phyloP scores from a whole-genome alignment of 2,888 invertebrate species.

The Atherix ibis region DNA sequence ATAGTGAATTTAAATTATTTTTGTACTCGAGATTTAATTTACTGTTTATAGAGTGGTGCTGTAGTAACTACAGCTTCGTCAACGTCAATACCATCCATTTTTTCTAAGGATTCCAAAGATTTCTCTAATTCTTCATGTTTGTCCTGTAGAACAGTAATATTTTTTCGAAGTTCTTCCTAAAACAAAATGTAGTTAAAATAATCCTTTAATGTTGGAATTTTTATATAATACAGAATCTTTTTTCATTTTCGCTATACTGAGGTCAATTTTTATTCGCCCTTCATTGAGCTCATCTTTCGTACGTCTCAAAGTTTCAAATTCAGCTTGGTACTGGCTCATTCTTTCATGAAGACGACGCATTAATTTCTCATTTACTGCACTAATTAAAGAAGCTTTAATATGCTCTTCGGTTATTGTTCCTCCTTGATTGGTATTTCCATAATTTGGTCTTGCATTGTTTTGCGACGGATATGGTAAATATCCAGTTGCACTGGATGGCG shows the following conservation, averaged over 20 bases:
- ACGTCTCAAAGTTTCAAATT: slow-evolving; percentile 72
- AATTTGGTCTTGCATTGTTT: too few species aligned
- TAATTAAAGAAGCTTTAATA: slow-evolving; percentile 80
- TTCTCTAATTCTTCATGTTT: slow-evolving; percentile 76
- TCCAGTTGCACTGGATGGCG: slow-evolving; percentile 13
- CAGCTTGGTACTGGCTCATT: slow-evolving; percentile 80
- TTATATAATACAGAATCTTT: slow-evolving; percentile 42
- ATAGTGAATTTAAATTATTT: background rate
- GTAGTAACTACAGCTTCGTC: slow-evolving; percentile 96
- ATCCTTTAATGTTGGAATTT: background rate
- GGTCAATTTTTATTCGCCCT: slow-evolving; percentile 68
- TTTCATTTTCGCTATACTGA: slow-evolving; percentile 58
- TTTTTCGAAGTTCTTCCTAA: slow-evolving; percentile 65
- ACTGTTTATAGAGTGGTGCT: slow-evolving; percentile 91
- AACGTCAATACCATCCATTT: slow-evolving; percentile 71
- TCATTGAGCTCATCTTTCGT: slow-evolving; percentile 75
- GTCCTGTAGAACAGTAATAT: slow-evolving; percentile 65
- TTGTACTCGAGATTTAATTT: slow-evolving; percentile 22
- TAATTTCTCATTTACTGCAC: slow-evolving; percentile 91
- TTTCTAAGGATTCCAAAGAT: slow-evolving; percentile 57
- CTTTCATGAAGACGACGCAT: slow-evolving; percentile 74
- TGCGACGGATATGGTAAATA: slow-evolving; percentile 41
- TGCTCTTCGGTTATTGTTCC: slow-evolving; percentile 93
- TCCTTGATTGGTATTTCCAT: slow-evolving; percentile 36
- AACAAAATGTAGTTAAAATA: slow-evolving; percentile 6